Percentiles rank a stretch among this genome's conserved stretches.
Conservation (phyloP, 2,113 vertebrate species). For the Elachura formosa region DNA sequence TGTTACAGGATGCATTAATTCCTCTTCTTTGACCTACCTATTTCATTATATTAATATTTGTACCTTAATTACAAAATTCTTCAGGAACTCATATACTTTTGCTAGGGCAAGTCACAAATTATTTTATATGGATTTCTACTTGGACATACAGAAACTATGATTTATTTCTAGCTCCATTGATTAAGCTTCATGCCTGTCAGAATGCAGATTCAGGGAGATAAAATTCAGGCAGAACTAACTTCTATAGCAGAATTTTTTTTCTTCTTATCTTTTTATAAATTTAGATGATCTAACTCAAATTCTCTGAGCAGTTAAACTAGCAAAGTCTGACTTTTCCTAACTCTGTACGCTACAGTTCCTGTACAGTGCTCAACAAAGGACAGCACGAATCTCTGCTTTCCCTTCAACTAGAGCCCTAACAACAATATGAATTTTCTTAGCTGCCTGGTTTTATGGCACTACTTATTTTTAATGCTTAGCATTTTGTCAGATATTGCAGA, state of each 20-base stretch:
- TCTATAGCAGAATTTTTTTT: not conserved
- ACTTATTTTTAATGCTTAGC: not conserved
- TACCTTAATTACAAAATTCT: not conserved
- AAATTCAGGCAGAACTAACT: not conserved
- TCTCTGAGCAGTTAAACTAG: not conserved
- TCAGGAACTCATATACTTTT: not conserved
- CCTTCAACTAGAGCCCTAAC: not conserved
- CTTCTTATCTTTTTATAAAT: not conserved
- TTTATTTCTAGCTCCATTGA: not conserved
- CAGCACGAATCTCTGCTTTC: not conserved
- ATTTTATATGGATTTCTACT: not conserved
- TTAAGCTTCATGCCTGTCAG: not conserved
- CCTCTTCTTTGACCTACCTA: not conserved
- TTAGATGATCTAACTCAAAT: not conserved
- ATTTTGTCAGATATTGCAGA: not conserved
- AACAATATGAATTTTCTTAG: not conserved
- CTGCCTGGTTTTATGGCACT: not conserved
- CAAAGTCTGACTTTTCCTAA: not conserved
- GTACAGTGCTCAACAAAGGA: not conserved
- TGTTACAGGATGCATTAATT: not conserved
- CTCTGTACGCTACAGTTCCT: not conserved
- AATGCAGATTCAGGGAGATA: not conserved
- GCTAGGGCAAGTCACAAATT: not conserved
- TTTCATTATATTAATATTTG: not conserved
- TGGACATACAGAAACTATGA: not conserved